Conservation (phyloP, 92 coral and sea anemone species). For the Paragorgia papillata region DNA sequence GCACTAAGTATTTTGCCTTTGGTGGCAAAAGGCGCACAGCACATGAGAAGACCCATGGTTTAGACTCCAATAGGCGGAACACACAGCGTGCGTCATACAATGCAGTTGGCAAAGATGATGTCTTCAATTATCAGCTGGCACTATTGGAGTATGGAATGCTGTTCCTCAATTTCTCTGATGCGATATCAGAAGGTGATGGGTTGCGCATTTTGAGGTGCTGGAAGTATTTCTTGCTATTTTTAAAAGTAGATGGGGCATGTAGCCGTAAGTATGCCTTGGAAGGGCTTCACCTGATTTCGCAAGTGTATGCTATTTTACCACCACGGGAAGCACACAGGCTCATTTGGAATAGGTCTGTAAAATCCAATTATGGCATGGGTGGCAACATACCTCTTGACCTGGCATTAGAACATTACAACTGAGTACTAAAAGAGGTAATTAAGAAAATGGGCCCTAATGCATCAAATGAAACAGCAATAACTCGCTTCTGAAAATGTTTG, state of each 20-base stretch:
- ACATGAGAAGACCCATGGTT: too few relatives aligned
- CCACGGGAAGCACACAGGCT: too few relatives aligned
- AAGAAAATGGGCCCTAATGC: slow-evolving; percentile 32
- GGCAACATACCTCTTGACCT: slow-evolving; percentile 41
- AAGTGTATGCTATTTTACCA: too few relatives aligned
- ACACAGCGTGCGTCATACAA: too few relatives aligned
- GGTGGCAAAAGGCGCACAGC: too few relatives aligned
- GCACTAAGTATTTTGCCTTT: too few relatives aligned
- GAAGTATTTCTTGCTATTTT: slow-evolving; percentile 2
- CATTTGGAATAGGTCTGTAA: too few relatives aligned
- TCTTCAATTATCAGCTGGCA: too few relatives aligned
- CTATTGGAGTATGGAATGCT: slow-evolving; percentile 29
- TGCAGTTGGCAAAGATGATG: too few relatives aligned
- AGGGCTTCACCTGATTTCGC: too few relatives aligned
- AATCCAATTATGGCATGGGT: slow-evolving; percentile 24
- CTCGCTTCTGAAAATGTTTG: neutral
- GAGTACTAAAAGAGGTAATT: slow-evolving; percentile 26
- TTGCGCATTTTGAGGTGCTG: slow-evolving; percentile 27
- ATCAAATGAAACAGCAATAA: slow-evolving; percentile 8
- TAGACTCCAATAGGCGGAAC: too few relatives aligned
- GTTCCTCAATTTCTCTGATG: slow-evolving; percentile 23
- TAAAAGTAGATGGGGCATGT: slow-evolving; percentile 13
- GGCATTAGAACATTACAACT: slow-evolving; percentile 10
- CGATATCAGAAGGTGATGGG: slow-evolving; percentile 29
- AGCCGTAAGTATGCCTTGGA: too few relatives aligned